Conservation (phyloP, 2,888 invertebrate genomes). For the Nephrotoma appendiculata region DNA sequence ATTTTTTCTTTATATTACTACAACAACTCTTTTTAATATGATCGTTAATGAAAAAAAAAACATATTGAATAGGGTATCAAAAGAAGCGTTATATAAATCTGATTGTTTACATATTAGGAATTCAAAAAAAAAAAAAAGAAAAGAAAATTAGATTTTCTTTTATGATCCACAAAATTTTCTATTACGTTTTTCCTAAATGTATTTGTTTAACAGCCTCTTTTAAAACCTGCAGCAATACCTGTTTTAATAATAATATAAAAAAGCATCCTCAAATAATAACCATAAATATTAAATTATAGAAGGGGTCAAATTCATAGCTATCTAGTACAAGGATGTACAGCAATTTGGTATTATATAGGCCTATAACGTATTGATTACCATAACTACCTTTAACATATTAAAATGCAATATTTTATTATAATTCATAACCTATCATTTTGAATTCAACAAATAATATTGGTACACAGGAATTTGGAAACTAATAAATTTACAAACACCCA, state of each 20-base stretch:
- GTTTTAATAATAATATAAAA: neutral
- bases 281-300: neutral
- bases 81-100: neutral
- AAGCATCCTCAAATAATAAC: neutral
- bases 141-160: neutral
- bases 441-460: too few relatives aligned
- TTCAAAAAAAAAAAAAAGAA: neutral
- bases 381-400: too few relatives aligned
- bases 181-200: neutral
- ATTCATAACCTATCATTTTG: too few relatives aligned
- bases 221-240: neutral
- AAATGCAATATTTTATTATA: too few relatives aligned
- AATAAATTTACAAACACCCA: too few relatives aligned
- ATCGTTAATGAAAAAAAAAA: neutral
- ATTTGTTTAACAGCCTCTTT: neutral
- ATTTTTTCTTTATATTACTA: neutral
- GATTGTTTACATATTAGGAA: neutral
- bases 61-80: neutral
- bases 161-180: neutral
- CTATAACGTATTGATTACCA: too few relatives aligned
- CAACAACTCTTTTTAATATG: neutral
- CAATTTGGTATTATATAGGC: too few relatives aligned
- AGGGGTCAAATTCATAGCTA: too few relatives aligned
- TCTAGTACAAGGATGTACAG: too few relatives aligned
- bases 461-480: too few relatives aligned